Evolutionary conservation across 2,113 vertebrate genomes (phyloP).

Genomic region (Oceanodroma tethys): DNA sequence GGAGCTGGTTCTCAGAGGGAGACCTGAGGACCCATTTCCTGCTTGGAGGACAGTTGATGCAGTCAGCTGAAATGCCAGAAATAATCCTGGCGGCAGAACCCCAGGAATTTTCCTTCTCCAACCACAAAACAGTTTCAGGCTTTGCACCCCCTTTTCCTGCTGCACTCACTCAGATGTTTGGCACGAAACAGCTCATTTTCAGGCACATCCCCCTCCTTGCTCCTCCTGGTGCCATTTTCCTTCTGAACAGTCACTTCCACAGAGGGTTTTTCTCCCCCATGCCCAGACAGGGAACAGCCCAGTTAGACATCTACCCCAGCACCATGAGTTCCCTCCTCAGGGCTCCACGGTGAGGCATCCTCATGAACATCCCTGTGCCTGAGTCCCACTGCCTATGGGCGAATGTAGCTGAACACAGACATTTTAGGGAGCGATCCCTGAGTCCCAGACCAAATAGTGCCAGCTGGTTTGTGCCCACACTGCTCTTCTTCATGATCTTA

Average conservation of each 20-base stretch:
- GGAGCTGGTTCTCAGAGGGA: background rate
- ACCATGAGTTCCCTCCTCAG: background rate
- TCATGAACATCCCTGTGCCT: background rate
- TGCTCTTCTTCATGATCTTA: background rate
- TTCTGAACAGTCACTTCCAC: background rate
- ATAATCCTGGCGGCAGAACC: background rate
- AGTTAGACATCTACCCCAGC: background rate
- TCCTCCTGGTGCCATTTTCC: background rate
- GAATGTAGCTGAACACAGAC: background rate
- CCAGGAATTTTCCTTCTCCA: background rate
- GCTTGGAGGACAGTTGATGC: background rate
- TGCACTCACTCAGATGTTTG: background rate
- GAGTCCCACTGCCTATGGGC: rapidly evolving
- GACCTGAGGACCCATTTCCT: background rate
- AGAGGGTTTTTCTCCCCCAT: background rate
- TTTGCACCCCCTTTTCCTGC: background rate
- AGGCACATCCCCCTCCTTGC: rapidly evolving
- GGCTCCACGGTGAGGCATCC: background rate
- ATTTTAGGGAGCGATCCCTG: background rate
- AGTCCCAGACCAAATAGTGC: background rate
- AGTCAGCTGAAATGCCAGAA: background rate
- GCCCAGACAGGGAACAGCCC: background rate
- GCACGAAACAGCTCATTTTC: background rate
- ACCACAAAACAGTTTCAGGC: background rate
- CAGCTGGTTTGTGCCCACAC: background rate